phyloP scores from a whole-genome alignment of 2,888 invertebrate species.

The Orchestes rusci region DNA sequence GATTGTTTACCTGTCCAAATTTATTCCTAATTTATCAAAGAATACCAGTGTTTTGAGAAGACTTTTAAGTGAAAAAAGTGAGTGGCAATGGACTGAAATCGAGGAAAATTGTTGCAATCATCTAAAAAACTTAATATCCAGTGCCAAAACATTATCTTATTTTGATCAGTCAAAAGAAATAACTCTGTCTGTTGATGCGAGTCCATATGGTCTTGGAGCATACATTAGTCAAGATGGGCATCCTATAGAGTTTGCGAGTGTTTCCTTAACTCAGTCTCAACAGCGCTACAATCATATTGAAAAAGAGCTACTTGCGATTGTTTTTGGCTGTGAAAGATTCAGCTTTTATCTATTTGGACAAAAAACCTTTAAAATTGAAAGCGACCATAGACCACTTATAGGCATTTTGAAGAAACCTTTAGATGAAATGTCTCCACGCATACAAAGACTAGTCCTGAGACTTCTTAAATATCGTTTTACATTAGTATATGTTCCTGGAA shows the following conservation, averaged over 20 bases:
- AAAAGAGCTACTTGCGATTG: slow-evolving; percentile 31
- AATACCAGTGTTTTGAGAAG: slow-evolving; percentile 22
- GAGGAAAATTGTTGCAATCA: slow-evolving; percentile 9
- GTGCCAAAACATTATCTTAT: slow-evolving; percentile 7
- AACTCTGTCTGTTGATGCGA: slow-evolving; percentile 23
- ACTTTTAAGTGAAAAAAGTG: slow-evolving; percentile 20
- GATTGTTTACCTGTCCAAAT: slow-evolving; percentile 28
- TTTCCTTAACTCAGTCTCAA: slow-evolving; percentile 22
- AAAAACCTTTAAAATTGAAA: slow-evolving; percentile 19
- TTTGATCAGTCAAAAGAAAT: slow-evolving; percentile 16
- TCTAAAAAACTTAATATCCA: slow-evolving; percentile 8
- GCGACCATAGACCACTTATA: slow-evolving; percentile 26
- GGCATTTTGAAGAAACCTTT: slow-evolving; percentile 26
- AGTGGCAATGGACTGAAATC: slow-evolving; percentile 15
- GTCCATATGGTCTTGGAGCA: slow-evolving; percentile 23
- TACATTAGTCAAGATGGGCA: slow-evolving; percentile 17
- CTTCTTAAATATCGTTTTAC: slow-evolving; percentile 21
- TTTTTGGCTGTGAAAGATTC: slow-evolving; percentile 28
- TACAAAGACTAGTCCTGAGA: slow-evolving; percentile 25
- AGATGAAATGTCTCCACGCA: slow-evolving; percentile 24
- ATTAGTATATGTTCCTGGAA: slow-evolving; percentile 25
- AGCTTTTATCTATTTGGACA: slow-evolving; percentile 23
- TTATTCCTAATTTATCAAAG: slow-evolving; percentile 27
- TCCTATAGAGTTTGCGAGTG: slow-evolving; percentile 23
- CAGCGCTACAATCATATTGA: slow-evolving; percentile 28